Evolutionary conservation across 1,140 invertebrate species (phyloP).

Genomic region (Diabrotica virgifera): DNA sequence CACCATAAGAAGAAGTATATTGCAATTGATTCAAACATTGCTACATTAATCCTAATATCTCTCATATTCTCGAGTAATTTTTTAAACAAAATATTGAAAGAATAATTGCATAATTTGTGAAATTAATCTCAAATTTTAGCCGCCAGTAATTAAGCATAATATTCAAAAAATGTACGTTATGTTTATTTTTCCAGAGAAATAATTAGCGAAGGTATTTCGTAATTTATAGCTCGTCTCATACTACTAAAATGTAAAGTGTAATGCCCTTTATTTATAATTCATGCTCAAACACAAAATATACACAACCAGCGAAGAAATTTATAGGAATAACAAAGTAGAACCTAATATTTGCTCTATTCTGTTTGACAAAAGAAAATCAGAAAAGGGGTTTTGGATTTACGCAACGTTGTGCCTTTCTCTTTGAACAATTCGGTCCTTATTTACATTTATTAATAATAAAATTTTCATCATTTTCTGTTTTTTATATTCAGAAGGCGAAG

Average conservation of each 20-base stretch:
- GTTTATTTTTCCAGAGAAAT: too few species aligned
- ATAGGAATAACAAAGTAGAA: constrained; percentile 1
- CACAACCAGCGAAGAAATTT: constrained; percentile 1
- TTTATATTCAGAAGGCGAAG: background rate
- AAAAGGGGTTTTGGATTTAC: background rate
- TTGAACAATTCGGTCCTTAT: background rate
- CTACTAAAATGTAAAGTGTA: background rate
- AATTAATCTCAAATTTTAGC: too few species aligned
- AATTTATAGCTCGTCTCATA: constrained; percentile 1
- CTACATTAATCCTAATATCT: too few species aligned
- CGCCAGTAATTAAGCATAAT: too few species aligned
- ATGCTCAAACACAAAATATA: background rate
- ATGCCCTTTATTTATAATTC: background rate
- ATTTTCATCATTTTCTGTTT: background rate
- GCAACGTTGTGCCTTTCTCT: background rate
- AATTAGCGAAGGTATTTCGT: background rate
- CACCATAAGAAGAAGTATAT: too few species aligned
- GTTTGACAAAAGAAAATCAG: background rate
- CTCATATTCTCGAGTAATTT: too few species aligned
- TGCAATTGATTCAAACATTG: too few species aligned
- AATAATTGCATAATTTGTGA: too few species aligned
- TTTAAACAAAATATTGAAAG: too few species aligned
- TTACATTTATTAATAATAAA: constrained; percentile 3
- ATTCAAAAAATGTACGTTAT: too few species aligned
- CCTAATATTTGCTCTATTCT: constrained; percentile 2